Evolutionary conservation across 2,888 invertebrate species (phyloP).

Genomic region (Caradrina clavipalpis): DNA sequence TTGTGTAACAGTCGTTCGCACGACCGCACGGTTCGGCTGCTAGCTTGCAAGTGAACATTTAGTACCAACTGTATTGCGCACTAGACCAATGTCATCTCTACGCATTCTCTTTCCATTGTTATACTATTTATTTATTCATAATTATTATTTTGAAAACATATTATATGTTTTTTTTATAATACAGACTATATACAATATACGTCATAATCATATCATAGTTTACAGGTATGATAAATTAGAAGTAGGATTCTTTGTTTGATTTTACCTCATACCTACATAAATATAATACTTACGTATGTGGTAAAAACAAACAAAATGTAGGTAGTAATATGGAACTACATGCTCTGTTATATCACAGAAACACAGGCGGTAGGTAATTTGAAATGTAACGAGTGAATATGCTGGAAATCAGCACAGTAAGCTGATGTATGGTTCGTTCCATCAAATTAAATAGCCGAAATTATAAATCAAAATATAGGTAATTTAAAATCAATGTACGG

Average conservation of each 20-base stretch:
- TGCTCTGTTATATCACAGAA: neutral
- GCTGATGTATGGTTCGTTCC: slow-evolving; percentile 6
- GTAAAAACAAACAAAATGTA: neutral
- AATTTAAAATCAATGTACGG: slow-evolving; percentile 27
- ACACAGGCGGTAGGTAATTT: neutral
- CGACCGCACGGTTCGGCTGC: neutral
- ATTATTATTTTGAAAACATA: no score
- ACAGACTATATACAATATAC: no score
- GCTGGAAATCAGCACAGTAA: slow-evolving; percentile 1
- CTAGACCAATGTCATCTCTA: neutral
- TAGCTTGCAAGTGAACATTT: neutral
- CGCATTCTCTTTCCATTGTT: neutral
- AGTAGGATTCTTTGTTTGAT: no score
- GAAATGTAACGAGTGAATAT: slow-evolving; percentile 1
- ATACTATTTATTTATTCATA: no score
- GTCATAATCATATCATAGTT: no score
- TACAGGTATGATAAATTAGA: no score
- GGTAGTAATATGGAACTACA: neutral
- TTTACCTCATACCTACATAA: no score
- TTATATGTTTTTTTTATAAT: no score
- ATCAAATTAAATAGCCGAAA: slow-evolving; percentile 18
- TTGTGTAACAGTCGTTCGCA: neutral
- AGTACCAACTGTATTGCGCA: neutral
- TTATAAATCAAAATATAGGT: slow-evolving; percentile 24
- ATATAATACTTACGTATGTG: no score